phyloP scores from a whole-genome alignment of 2,113 vertebrate genomes.

The Sylvia atricapilla region DNA sequence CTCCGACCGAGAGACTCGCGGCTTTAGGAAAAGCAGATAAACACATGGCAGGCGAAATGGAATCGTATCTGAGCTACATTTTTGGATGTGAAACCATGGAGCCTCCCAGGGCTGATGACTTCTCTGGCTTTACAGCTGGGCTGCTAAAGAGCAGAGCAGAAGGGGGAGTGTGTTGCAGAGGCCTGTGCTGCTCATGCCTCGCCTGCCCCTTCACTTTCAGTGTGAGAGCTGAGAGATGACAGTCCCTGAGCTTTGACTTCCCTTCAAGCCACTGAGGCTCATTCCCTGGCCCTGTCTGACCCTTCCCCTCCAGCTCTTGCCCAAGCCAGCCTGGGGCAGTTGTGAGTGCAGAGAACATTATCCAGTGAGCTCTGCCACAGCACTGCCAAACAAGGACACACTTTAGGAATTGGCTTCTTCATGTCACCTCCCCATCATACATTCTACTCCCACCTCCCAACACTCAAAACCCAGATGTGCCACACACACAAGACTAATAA shows the following conservation, averaged over 20 bases:
- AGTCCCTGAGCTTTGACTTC: neutral
- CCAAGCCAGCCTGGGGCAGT: neutral
- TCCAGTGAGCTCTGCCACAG: neutral
- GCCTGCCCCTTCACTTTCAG: neutral
- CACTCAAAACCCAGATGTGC: neutral
- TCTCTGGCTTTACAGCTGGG: neutral
- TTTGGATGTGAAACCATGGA: neutral
- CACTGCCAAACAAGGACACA: neutral
- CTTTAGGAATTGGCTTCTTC: neutral
- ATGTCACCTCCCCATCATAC: neutral
- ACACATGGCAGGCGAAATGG: neutral
- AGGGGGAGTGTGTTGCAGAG: fast-evolving
- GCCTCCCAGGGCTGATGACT: neutral
- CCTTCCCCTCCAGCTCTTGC: neutral
- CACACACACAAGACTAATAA: neutral
- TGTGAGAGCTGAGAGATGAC: neutral
- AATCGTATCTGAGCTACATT: neutral
- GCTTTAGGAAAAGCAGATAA: neutral
- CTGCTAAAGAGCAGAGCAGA: neutral
- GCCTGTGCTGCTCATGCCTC: fast-evolving
- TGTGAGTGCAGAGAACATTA: neutral
- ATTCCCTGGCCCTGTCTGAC: neutral
- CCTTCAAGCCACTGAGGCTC: neutral
- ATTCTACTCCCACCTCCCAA: neutral
- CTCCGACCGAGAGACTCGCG: neutral